These are phyloP conservation scores for Sminthopsis crassicaudata DNA, from an alignment of 2,113 vertebrate species.

Conservation along the genomic window DNA sequence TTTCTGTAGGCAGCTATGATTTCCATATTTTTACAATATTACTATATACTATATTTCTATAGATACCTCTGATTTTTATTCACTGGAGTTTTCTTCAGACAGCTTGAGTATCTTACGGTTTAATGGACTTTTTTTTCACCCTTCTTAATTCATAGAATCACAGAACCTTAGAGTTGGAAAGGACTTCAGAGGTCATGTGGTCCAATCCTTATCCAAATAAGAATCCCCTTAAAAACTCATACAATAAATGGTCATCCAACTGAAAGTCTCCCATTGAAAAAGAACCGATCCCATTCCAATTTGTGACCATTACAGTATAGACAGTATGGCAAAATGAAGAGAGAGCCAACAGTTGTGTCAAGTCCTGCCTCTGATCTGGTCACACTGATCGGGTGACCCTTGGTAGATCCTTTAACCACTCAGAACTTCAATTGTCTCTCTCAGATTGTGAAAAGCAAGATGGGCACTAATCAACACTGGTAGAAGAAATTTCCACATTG, in stretches of 20 bases:
- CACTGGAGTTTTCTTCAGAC: neutral
- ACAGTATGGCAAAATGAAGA: neutral
- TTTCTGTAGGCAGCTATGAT: neutral
- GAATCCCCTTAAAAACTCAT: neutral
- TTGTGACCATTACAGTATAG: neutral
- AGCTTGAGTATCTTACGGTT: neutral
- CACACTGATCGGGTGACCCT: neutral
- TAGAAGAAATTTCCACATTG: neutral
- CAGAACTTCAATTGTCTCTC: neutral
- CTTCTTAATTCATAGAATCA: neutral
- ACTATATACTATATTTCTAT: neutral
- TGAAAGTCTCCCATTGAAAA: neutral
- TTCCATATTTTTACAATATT: neutral
- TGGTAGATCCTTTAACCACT: neutral
- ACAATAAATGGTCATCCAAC: neutral
- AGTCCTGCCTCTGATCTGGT: neutral
- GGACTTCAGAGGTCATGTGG: neutral
- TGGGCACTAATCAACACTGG: neutral
- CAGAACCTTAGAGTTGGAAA: neutral
- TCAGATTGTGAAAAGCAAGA: neutral
- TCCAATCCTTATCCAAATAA: neutral
- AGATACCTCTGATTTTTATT: neutral
- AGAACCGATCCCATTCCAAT: neutral
- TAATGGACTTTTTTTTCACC: neutral
- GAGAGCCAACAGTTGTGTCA: neutral